Evolutionary conservation across 1,140 invertebrate species (phyloP), one percentile per base, ranked within the genome.

Genomic region (Diploscapter pachys): DNA sequence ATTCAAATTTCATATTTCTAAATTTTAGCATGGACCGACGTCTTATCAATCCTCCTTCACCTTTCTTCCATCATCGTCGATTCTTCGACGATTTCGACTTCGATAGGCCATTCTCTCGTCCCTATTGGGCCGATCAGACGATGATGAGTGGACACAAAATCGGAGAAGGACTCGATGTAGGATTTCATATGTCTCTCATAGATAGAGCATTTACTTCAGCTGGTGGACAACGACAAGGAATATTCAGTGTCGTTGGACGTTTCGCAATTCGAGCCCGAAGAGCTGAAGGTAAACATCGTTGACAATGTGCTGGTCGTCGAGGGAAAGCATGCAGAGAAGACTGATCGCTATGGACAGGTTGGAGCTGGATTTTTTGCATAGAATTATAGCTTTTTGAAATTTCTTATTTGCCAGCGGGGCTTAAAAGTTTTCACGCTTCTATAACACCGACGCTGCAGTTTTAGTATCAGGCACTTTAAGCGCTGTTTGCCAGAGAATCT

Each of bases 11-110:
- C 31, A 31, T 31, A 31, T 31, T 31, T 31, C 31, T 31, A 31
- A 31, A 31, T 68, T 54, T 51, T 55, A 68, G 49, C 8, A 68
- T 68, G 66, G 66, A 68, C 51, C 66, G 66, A 55, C 66, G 66
- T 54, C 66, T 68, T 68, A 52, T 68, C 52, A 55, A 11, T 5
- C 48, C 66, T 68, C 66, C 66, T 54, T 66, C 31, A 31, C 31
- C 31, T 50, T 49, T 52, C n/a, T 56, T 65, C 50, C 6, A 57
- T n/a, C 48, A 73, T n/a, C n/a, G 56, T 49, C 70, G 79, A 50
- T 80, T 80, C 68, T 80, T 80, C 62, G 79, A 80, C 64, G 79
- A 80, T 13, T 65, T 80, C 31, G 80, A 80, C 53, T 81, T 80
- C 62, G 80, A 80, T 74, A 66, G 80, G 5, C 79, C 63, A 53